These are phyloP conservation scores for Syngnathus floridae DNA, from an alignment of 2,113 vertebrate species.

Conservation along the genomic window DNA sequence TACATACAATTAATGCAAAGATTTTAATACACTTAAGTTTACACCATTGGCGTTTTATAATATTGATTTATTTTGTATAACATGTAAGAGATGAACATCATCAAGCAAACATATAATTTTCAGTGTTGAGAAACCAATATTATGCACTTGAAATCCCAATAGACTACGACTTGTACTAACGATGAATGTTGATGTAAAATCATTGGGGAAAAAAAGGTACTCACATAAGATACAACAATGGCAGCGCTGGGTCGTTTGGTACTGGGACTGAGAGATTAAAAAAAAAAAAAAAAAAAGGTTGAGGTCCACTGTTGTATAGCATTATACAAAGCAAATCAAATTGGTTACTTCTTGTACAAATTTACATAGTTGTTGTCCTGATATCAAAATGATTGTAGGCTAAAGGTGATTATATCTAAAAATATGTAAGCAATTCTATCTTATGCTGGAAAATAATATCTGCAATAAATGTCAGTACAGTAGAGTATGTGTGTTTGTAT, in stretches of 20 bases:
- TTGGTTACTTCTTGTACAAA: conserved; percentile 33
- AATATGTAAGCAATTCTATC: conserved; percentile 41
- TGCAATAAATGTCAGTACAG: conserved; percentile 50
- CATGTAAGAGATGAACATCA: conserved; percentile 19
- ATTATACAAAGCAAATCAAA: conserved; percentile 19
- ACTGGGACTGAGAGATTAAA: too few relatives aligned
- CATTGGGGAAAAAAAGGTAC: conserved; percentile 9
- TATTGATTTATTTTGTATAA: conserved; percentile 15
- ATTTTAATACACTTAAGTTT: conserved; percentile 43
- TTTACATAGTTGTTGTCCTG: conserved; percentile 21
- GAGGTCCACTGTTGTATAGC: neutral
- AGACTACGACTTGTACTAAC: conserved; percentile 53
- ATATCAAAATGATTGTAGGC: conserved; percentile 40
- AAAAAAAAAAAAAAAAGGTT: too few relatives aligned
- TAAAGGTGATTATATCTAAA: conserved; percentile 37
- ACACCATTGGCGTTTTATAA: conserved; percentile 34
- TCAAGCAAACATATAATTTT: conserved; percentile 29
- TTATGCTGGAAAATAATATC: conserved; percentile 52
- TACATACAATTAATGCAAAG: conserved; percentile 49
- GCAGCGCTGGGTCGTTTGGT: too few relatives aligned
- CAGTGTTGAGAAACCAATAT: conserved; percentile 43
- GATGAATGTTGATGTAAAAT: conserved; percentile 56
- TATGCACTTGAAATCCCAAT: conserved; percentile 57
- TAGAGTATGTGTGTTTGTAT: conserved; percentile 11
- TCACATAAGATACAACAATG: neutral